phyloP scores from a whole-genome alignment of 1,140 invertebrate genomes.

The Thaumatotibia leucotreta region DNA sequence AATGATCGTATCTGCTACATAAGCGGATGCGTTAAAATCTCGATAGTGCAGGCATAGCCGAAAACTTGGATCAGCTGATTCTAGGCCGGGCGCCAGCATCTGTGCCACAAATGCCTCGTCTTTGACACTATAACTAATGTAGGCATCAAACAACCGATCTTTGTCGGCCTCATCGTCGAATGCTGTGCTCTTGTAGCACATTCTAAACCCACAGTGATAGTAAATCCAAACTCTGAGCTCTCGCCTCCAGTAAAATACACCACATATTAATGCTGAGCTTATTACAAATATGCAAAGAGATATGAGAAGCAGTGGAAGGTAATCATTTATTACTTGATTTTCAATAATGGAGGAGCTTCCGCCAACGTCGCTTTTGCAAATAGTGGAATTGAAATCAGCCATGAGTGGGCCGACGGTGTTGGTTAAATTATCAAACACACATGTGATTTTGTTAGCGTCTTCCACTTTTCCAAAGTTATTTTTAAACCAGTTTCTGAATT shows the following conservation, averaged over 20 bases:
- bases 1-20: slow-evolving; percentile 91
- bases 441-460: slow-evolving; percentile 82
- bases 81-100: slow-evolving; percentile 88
- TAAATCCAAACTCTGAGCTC: slow-evolving; percentile 92
- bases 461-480: slow-evolving; percentile 84
- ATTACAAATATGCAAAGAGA: slow-evolving; percentile 85
- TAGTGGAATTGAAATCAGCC: slow-evolving; percentile 82
- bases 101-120: slow-evolving; percentile 93
- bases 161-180: slow-evolving; percentile 87
- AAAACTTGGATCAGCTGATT: slow-evolving; percentile 85
- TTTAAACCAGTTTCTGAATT: slow-evolving; percentile 86
- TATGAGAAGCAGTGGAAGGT: slow-evolving; percentile 85
- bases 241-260: slow-evolving; percentile 87
- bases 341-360: slow-evolving; percentile 84
- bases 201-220: slow-evolving; percentile 88
- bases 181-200: slow-evolving; percentile 88
- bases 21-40: slow-evolving; percentile 88
- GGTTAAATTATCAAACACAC: slow-evolving; percentile 82
- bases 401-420: slow-evolving; percentile 79
- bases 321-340: slow-evolving; percentile 86
- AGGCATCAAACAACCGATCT: slow-evolving; percentile 92
- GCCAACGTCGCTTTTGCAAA: slow-evolving; percentile 80
- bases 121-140: slow-evolving; percentile 93
- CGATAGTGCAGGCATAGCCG: slow-evolving; percentile 91
- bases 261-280: slow-evolving; percentile 84